A percentile compares a stretch with the other conserved stretches of the same genome.
Conservation (phyloP, 2,113 vertebrate species). For the Coreoperca whiteheadi region DNA sequence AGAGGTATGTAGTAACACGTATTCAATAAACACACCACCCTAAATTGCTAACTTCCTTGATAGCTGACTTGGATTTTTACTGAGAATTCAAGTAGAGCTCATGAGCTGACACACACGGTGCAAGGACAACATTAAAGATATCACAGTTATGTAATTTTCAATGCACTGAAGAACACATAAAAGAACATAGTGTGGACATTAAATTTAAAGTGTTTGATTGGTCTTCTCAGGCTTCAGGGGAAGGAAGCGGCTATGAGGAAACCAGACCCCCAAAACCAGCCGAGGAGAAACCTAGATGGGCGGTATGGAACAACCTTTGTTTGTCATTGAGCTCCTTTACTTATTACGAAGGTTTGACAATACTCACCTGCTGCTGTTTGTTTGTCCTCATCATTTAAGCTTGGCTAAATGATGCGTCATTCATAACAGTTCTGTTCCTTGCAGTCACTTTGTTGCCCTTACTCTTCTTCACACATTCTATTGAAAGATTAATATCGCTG, state of each 20-base stretch:
- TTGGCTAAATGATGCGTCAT: not conserved
- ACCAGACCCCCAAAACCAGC: conserved; percentile 21
- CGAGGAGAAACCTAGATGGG: conserved; percentile 38
- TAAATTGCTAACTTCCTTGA: not conserved
- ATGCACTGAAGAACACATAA: conserved; percentile 2
- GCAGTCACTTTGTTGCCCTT: not conserved
- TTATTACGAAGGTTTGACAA: not conserved
- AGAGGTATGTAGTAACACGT: not conserved
- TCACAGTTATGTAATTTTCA: not conserved
- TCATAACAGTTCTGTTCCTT: not conserved
- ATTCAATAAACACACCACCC: not conserved
- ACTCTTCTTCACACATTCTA: not conserved
- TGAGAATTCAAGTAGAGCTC: not conserved
- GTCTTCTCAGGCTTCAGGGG: conserved; percentile 75
- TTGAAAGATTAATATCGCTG: not conserved
- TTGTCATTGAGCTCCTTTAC: not conserved
- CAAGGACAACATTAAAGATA: not conserved
- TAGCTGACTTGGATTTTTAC: not conserved
- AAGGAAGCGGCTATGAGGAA: conserved; percentile 69
- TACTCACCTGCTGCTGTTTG: not conserved
- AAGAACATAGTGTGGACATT: not conserved
- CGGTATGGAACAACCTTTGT: conserved; percentile 55
- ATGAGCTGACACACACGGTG: not conserved
- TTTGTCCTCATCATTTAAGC: not conserved
- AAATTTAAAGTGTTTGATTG: conserved; percentile 16